A percentile compares a stretch with the other conserved stretches of the same genome.
Evolutionary conservation across 2,797 vertebrate species (phyloP).

Genomic region (Halcyon badia): DNA sequence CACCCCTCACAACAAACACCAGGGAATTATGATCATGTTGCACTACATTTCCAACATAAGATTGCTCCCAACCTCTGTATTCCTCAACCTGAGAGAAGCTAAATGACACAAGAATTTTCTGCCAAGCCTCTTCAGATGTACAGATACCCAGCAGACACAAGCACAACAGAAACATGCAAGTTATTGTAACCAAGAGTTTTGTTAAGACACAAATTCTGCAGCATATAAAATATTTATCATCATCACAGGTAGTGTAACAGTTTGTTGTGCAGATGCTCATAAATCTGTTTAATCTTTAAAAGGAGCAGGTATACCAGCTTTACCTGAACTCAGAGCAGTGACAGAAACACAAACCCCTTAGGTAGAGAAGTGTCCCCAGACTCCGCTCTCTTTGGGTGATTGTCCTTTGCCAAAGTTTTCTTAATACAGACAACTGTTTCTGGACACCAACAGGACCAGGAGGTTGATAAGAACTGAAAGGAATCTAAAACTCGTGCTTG

Average conservation of each 20-base stretch:
- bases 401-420: not conserved
- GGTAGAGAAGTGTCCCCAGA: not conserved
- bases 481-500: not conserved
- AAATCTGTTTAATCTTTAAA: not conserved
- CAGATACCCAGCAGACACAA: not conserved
- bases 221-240: slow-evolving; percentile 52
- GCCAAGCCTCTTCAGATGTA: not conserved
- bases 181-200: not conserved
- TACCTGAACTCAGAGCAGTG: not conserved
- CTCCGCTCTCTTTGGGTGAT: not conserved
- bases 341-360: not conserved
- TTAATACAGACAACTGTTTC: not conserved
- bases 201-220: slow-evolving; percentile 14
- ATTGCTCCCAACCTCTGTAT: not conserved
- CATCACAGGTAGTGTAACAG: slow-evolving; percentile 15
- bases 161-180: slow-evolving; percentile 1
- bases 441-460: not conserved
- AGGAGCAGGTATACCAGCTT: not conserved
- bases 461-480: not conserved
- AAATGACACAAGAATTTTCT: not conserved
- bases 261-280: slow-evolving; percentile 25
- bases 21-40: fast-evolving
- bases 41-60: not conserved
- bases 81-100: not conserved
- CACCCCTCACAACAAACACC: not conserved